A percentile compares a stretch with the other conserved stretches of the same genome.
Evolutionary conservation across 2,113 vertebrate species (phyloP).

Genomic region (Pomatostomus ruficeps): DNA sequence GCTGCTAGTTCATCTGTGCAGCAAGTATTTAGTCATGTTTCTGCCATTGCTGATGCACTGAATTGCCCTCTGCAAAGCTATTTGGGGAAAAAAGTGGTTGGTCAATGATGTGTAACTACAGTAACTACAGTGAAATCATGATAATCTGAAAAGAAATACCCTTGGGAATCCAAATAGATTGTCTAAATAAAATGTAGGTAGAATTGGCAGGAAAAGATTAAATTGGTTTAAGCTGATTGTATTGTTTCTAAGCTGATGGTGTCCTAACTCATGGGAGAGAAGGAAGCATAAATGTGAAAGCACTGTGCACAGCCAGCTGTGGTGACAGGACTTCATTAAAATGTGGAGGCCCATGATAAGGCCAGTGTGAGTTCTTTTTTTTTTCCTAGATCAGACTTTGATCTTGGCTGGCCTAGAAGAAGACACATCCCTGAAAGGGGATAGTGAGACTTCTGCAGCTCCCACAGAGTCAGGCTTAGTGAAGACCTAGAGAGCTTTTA

Average conservation of each 20-base stretch:
- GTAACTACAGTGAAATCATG: neutral
- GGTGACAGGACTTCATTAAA: neutral
- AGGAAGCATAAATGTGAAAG: neutral
- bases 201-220: neutral
- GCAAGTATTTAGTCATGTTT: neutral
- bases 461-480: neutral
- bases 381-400: neutral
- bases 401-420: neutral
- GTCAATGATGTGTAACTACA: neutral
- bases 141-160: neutral
- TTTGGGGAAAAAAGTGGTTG: neutral
- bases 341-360: neutral
- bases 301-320: rapidly evolving
- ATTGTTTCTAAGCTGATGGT: neutral
- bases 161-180: neutral
- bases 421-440: neutral
- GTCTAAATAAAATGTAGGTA: neutral
- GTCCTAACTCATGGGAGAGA: neutral
- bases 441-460: neutral
- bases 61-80: neutral
- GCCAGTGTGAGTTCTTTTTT: neutral
- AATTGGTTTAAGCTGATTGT: neutral
- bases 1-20: neutral
- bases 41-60: neutral
- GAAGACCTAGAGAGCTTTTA: neutral